phyloP scores from a whole-genome alignment of 1,140 invertebrate species.

The Zaprionus camerounensis region DNA sequence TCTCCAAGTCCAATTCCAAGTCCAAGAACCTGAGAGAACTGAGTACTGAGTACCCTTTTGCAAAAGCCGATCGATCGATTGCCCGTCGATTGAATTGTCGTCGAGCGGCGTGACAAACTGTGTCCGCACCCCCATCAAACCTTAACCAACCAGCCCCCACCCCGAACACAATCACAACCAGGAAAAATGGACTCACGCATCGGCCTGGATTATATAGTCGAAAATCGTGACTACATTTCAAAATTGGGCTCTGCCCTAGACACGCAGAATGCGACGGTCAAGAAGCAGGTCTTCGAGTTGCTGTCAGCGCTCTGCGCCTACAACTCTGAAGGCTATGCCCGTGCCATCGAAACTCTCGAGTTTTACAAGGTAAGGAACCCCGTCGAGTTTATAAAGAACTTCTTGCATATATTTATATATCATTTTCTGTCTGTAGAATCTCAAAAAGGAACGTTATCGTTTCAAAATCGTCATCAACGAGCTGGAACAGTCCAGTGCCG shows the following conservation, averaged over 20 bases:
- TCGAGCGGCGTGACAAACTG: slow-evolving; percentile 41
- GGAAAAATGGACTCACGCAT: slow-evolving; percentile 92
- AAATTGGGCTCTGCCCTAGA: slow-evolving; percentile 95
- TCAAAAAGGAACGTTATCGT: slow-evolving; percentile 93
- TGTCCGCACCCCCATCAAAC: background rate
- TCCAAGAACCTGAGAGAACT: slow-evolving; percentile 42
- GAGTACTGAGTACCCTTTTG: slow-evolving; percentile 41
- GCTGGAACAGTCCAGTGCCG: slow-evolving; percentile 89
- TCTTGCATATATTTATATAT: background rate
- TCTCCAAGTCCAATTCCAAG: slow-evolving; percentile 24
- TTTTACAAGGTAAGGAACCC: slow-evolving; percentile 91
- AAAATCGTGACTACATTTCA: slow-evolving; percentile 95
- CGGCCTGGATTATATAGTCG: slow-evolving; percentile 96
- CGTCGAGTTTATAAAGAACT: background rate
- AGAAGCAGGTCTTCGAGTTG: slow-evolving; percentile 96
- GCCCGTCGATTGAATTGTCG: slow-evolving; percentile 34
- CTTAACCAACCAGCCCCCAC: background rate
- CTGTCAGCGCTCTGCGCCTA: slow-evolving; percentile 95
- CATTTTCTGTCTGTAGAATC: slow-evolving; percentile 86
- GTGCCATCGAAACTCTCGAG: slow-evolving; percentile 94
- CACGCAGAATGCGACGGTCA: slow-evolving; percentile 92
- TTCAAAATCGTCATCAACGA: slow-evolving; percentile 95
- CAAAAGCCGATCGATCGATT: slow-evolving; percentile 60
- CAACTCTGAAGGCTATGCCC: slow-evolving; percentile 92
- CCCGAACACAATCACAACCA: background rate